Percentiles rank a stretch among this genome's conserved stretches.
Evolutionary conservation across 2,888 invertebrate species (phyloP).

Genomic region (Drosophila neonasuta): DNA sequence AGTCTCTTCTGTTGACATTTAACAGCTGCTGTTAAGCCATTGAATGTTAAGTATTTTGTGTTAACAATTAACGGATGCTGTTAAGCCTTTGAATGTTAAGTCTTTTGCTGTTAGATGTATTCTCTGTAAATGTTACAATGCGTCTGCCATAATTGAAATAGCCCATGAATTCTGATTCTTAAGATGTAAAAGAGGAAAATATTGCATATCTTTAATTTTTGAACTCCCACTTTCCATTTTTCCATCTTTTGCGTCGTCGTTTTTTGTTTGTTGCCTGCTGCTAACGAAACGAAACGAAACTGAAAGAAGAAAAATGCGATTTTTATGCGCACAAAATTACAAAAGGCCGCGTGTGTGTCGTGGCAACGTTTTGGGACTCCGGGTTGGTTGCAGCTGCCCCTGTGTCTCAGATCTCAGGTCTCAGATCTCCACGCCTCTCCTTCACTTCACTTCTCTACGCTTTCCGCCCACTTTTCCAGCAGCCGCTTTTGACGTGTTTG

Average conservation of each 20-base stretch:
- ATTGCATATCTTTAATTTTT: constrained; percentile 49
- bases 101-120: too few relatives aligned
- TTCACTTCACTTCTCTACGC: too few relatives aligned
- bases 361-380: constrained; percentile 6
- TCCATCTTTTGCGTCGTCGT: constrained; percentile 14
- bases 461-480: background rate
- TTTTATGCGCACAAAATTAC: constrained; percentile 70
- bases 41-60: background rate
- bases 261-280: too few relatives aligned
- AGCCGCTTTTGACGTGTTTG: constrained; percentile 41
- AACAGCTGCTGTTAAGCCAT: background rate
- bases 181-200: constrained; percentile 6
- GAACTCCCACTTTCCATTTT: constrained; percentile 16
- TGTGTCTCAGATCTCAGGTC: background rate
- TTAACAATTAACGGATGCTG: background rate
- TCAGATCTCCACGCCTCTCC: background rate
- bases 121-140: too few relatives aligned
- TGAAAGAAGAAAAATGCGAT: constrained; percentile 58
- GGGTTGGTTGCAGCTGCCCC: constrained; percentile 19
- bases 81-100: background rate
- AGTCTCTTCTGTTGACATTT: too few relatives aligned
- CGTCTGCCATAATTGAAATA: background rate
- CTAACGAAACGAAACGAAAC: constrained; percentile 1
- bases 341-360: constrained; percentile 47
- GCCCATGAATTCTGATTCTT: constrained; percentile 8